phyloP scores from a whole-genome alignment of 2,888 invertebrate genomes.

The Eledona agricola region DNA sequence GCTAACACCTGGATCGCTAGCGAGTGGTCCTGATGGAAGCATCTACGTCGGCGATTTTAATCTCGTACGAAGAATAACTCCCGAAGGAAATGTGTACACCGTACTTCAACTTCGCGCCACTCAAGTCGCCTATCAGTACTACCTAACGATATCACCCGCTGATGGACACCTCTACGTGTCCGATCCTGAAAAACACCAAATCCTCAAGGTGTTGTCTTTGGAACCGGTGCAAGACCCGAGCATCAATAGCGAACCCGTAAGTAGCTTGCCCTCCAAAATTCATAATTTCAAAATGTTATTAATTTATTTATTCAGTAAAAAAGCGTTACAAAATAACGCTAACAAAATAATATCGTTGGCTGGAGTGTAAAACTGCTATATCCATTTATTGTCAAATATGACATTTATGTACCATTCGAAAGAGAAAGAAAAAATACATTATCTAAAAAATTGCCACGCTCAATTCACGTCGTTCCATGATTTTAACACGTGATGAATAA shows the following conservation, averaged over 20 bases:
- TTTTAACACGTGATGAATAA: too few relatives aligned
- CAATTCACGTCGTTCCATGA: too few relatives aligned
- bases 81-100: slow-evolving; percentile 89
- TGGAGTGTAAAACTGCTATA: too few relatives aligned
- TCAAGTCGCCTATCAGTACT: slow-evolving; percentile 96
- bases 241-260: slow-evolving; percentile 80
- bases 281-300: background rate
- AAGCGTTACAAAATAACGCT: too few relatives aligned
- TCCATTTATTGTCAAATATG: too few relatives aligned
- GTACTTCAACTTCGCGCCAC: slow-evolving; percentile 90
- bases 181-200: slow-evolving; percentile 93
- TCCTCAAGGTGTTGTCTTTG: slow-evolving; percentile 78
- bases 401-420: too few relatives aligned
- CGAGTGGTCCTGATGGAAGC: slow-evolving; percentile 95
- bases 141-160: slow-evolving; percentile 94
- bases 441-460: too few relatives aligned
- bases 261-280: slow-evolving; percentile 27
- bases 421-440: too few relatives aligned
- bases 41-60: slow-evolving; percentile 98
- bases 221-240: slow-evolving; percentile 85
- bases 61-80: slow-evolving; percentile 88
- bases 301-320: too few relatives aligned
- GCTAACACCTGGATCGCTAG: slow-evolving; percentile 91
- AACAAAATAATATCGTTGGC: too few relatives aligned
- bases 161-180: slow-evolving; percentile 96